Conservation (phyloP, 2,888 invertebrate genomes). For the Ophion costatus region DNA sequence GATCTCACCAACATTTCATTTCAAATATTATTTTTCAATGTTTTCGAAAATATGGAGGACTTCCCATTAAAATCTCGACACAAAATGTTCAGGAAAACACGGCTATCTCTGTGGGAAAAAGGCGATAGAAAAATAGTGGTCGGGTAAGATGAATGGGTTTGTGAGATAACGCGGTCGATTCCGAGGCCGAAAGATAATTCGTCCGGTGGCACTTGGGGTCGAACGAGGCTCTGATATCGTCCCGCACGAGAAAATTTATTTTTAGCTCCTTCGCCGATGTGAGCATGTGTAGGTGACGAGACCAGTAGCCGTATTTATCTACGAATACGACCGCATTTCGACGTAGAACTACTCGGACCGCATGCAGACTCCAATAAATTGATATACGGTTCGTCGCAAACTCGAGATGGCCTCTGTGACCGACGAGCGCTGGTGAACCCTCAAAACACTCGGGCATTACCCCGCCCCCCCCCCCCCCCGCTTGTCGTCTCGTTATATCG, state of each 20-base stretch:
- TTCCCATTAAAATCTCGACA: background rate
- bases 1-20: too few relatives aligned
- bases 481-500: conserved; percentile 12
- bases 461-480: background rate
- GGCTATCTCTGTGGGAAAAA: background rate
- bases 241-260: conserved; percentile 39
- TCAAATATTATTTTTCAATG: too few relatives aligned
- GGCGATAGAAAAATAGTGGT: background rate
- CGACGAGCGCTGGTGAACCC: conserved; percentile 11
- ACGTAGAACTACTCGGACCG: background rate
- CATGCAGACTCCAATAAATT: conserved; percentile 56
- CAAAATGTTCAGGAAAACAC: background rate
- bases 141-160: background rate
- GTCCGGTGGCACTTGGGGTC: conserved; percentile 36
- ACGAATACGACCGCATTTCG: conserved; percentile 9
- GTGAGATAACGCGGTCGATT: background rate
- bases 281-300: background rate
- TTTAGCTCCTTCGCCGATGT: conserved; percentile 25
- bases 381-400: conserved; percentile 61
- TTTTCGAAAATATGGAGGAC: too few relatives aligned
- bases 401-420: conserved; percentile 52
- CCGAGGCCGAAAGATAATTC: conserved; percentile 21
- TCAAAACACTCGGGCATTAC: background rate
- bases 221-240: conserved; percentile 40
- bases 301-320: conserved; percentile 13